A percentile compares a stretch with the other conserved stretches of the same genome.
These are phyloP conservation scores for Schizothorax lantsangensis DNA, from an alignment of 2,797 vertebrate species.

Conservation along the genomic window DNA sequence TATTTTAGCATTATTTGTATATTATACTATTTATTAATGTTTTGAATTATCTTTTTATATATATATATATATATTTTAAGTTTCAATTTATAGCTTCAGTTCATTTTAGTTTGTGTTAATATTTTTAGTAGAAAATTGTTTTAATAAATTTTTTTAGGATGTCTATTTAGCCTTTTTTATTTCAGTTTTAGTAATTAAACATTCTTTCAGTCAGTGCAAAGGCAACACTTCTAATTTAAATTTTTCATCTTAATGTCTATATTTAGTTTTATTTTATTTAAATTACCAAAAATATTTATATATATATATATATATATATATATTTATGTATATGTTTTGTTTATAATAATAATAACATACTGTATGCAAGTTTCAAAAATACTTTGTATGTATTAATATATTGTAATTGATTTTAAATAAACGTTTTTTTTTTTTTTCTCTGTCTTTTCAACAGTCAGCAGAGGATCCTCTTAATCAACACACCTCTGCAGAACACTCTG, in stretches of 20 bases:
- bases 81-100: too few relatives aligned
- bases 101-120: background rate
- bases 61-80: too few relatives aligned
- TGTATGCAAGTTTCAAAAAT: background rate
- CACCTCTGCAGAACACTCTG: constrained; percentile 89
- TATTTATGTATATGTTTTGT: background rate
- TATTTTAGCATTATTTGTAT: background rate
- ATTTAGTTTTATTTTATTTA: too few relatives aligned
- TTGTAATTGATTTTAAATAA: background rate
- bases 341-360: background rate
- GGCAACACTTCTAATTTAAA: too few relatives aligned
- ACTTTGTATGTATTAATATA: background rate
- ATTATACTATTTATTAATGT: background rate
- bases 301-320: too few relatives aligned
- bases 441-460: constrained; percentile 79
- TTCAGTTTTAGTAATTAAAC: background rate
- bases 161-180: background rate
- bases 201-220: too few relatives aligned
- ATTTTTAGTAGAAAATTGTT: too few relatives aligned
- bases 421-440: constrained; percentile 21
- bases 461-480: constrained; percentile 89
- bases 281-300: too few relatives aligned
- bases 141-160: background rate
- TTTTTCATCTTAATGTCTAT: too few relatives aligned
- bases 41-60: too few relatives aligned